phyloP scores from a whole-genome alignment of 2,113 vertebrate genomes.

The Oncorhynchus masou region DNA sequence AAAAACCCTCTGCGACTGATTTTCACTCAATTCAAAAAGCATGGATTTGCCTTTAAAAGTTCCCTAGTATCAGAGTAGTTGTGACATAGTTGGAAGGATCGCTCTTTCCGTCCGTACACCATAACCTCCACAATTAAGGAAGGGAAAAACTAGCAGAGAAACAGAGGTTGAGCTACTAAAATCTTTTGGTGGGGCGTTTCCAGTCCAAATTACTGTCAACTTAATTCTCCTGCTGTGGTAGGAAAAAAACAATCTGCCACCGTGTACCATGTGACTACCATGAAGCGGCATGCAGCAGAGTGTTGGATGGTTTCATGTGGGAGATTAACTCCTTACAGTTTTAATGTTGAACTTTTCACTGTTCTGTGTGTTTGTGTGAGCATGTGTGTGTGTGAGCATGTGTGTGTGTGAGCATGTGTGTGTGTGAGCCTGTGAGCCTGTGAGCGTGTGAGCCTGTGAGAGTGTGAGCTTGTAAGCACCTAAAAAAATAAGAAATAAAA shows the following conservation, averaged over 20 bases:
- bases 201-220: constrained; percentile 48
- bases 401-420: too few relatives aligned
- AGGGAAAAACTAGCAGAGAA: neutral
- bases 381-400: too few relatives aligned
- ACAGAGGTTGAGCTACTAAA: constrained; percentile 12
- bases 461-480: too few relatives aligned
- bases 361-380: too few relatives aligned
- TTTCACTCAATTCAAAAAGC: constrained; percentile 32
- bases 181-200: constrained; percentile 38
- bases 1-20: constrained; percentile 30
- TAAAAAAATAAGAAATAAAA: too few relatives aligned
- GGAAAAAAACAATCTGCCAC: constrained; percentile 35
- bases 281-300: constrained; percentile 28
- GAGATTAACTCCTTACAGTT: constrained; percentile 24
- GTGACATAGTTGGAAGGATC: neutral
- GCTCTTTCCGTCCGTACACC: neutral
- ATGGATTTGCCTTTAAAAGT: constrained; percentile 48
- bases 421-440: too few relatives aligned
- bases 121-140: constrained; percentile 19
- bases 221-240: constrained; percentile 56
- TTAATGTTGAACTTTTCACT: too few relatives aligned
- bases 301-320: constrained; percentile 49
- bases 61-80: constrained; percentile 18
- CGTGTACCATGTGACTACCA: constrained; percentile 25
- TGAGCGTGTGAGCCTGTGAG: too few relatives aligned